These are phyloP conservation scores for Tetramorium parvispinum DNA, from an alignment of 1,140 invertebrate species.

Conservation along the genomic window DNA sequence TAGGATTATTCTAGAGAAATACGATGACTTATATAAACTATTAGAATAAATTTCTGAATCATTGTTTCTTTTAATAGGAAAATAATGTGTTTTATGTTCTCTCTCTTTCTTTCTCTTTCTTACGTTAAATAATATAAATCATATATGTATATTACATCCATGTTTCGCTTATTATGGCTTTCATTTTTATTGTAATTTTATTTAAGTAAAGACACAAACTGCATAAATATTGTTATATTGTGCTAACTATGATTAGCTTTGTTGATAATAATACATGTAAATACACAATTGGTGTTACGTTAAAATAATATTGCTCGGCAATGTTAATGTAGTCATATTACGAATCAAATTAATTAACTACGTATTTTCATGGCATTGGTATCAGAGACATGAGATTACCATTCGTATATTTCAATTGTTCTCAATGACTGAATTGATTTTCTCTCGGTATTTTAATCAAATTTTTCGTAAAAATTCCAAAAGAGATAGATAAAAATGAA, in stretches of 20 bases:
- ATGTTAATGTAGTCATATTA: conserved; percentile 16
- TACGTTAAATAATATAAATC: not conserved
- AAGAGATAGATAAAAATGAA: not conserved
- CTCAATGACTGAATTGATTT: conserved; percentile 8
- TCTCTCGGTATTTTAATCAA: not conserved
- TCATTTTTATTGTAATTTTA: not conserved
- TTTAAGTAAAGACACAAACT: not conserved
- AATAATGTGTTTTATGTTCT: not conserved
- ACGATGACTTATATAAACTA: too few relatives aligned
- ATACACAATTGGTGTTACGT: not conserved
- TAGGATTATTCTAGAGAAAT: not conserved
- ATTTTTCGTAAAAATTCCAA: not conserved
- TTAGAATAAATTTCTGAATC: not conserved
- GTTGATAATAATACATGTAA: not conserved
- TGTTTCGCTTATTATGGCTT: not conserved
- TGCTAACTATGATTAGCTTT: not conserved
- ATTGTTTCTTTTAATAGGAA: not conserved
- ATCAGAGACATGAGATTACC: conserved; percentile 17
- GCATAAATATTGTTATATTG: not conserved
- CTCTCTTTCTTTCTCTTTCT: too few relatives aligned
- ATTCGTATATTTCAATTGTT: conserved; percentile 4
- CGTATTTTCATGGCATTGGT: not conserved
- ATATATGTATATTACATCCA: not conserved
- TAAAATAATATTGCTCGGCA: not conserved
- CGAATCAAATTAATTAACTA: conserved; percentile 38